A percentile compares a stretch with the other conserved stretches of the same genome.
Evolutionary conservation across 1,140 invertebrate species (phyloP).

Genomic region (Penaeus indicus): DNA sequence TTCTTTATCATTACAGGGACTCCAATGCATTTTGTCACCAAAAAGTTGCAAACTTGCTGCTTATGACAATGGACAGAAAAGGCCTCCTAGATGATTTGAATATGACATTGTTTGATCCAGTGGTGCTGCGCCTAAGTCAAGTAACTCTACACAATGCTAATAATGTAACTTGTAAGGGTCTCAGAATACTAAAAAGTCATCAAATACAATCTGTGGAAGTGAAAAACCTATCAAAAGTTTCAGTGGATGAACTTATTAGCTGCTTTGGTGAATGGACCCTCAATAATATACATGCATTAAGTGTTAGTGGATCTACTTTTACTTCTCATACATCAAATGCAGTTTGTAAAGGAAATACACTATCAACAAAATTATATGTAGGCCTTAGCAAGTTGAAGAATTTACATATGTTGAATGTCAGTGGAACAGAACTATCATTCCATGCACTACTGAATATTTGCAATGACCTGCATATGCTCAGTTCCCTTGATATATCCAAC

Average conservation of each 20-base stretch:
- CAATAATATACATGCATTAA: slow-evolving; percentile 78
- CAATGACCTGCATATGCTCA: slow-evolving; percentile 78
- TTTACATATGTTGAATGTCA: slow-evolving; percentile 79
- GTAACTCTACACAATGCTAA: slow-evolving; percentile 71
- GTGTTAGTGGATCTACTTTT: slow-evolving; percentile 79
- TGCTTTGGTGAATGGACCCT: slow-evolving; percentile 82
- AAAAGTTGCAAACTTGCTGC: slow-evolving; percentile 78
- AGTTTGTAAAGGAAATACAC: slow-evolving; percentile 66
- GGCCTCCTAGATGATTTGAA: slow-evolving; percentile 78
- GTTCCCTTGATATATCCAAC: slow-evolving; percentile 80
- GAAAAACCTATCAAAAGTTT: slow-evolving; percentile 74
- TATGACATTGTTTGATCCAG: slow-evolving; percentile 78
- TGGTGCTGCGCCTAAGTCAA: slow-evolving; percentile 76
- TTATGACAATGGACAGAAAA: slow-evolving; percentile 77
- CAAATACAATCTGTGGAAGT: slow-evolving; percentile 77
- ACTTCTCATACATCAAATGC: slow-evolving; percentile 75
- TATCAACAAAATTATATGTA: slow-evolving; percentile 70
- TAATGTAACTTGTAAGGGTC: slow-evolving; percentile 76
- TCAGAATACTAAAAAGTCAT: slow-evolving; percentile 78
- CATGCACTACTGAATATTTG: slow-evolving; percentile 79
- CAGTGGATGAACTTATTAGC: slow-evolving; percentile 79
- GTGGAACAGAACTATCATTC: slow-evolving; percentile 81
- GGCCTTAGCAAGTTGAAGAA: slow-evolving; percentile 73
- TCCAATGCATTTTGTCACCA: slow-evolving; percentile 78
- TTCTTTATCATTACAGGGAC: slow-evolving; percentile 70